Evolutionary conservation across 2,113 vertebrate genomes (phyloP), one percentile per base, ranked within the genome.

Genomic region (Xenopus borealis): DNA sequence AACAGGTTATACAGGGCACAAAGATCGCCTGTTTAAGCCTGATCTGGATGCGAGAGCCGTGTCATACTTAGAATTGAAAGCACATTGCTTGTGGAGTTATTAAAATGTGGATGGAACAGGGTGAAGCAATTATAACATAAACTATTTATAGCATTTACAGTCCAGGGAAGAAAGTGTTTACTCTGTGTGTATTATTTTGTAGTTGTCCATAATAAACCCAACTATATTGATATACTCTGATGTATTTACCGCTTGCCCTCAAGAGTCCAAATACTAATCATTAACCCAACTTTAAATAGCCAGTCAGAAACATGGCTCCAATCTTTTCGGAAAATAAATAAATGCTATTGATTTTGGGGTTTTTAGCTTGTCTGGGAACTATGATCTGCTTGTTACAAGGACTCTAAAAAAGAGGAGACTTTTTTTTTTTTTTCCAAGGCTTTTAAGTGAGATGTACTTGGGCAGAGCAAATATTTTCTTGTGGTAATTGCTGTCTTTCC

Each of bases 211-310:
- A 62, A 61, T 52, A 58, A 62, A 14, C 33, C 65, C 16, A 18
- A 40, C 33, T 23, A 13, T 20, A 50, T 18, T 12, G 18, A 50
- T 18, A 7, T 73, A 64, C 18, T 23, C 53, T 68, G 20, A 50
- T 59, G 45, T 68, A 52, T 45, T 62, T 66, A 66, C 16, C 19
- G 33, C 63, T 46, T 45, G 19, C 70, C 46, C 7, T 52, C 30
- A 12, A 55, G 46, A 27, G 61, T 1, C 19, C 69, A 63, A 12
- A 27, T 71, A 55, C 72, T 85, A 87, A 85, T 85, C 83, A 81
- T 79, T 86, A 87, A 79, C 62, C 30, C 79, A 64, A 74, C 61
- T 80, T 85, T 83, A 84, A 84, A 83, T 78, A 83, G 20, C 80
- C 69, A 71, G 76, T 46, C 77, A 80, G 81, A 82, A 79, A 66